Evolutionary conservation across 2,888 invertebrate genomes (phyloP), one percentile per base, ranked within the genome.

Genomic region (Drosophila aldrichi): DNA sequence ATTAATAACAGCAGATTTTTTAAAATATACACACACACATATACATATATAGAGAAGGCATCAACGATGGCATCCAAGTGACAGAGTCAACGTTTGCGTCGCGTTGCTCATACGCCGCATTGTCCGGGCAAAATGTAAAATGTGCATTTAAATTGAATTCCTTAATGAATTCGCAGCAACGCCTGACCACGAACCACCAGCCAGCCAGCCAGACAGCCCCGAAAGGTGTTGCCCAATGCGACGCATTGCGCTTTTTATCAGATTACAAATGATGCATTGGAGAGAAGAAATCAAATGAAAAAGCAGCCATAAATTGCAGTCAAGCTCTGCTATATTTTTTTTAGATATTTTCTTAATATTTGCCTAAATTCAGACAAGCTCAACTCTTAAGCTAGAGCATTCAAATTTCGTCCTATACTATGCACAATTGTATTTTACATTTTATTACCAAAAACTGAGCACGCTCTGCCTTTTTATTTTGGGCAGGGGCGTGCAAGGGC

Each of bases 141-240:
- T 78, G 82, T 81, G 81, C 81, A 87, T 86, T 84, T 87, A 84
- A 87, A 86, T 87, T 84, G 86, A 87, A 86, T 86, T 87, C 79
- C 86, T 81, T 84, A 86, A 87, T 87, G 84, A 87, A 83, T 82
- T 82, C 80, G 67, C 59, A 71, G 74, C 78, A 77, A 78, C 71
- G 75, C 61, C 74, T 69, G 68, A 52, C 71, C 67, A 63, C 62
- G 60, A 43, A 70, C 75, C 79, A 70, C 72, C 71, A 69, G 4
- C 25, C 60, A 44, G 32, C n/a, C 40, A 18, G 18, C 9, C n/a
- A n/a, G 38, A 10, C n/a, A 38, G 38, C 41, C 0, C 41, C 58
- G 44, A 55, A 72, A 71, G 77, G 74, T 80, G 74, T 70, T 74
- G 70, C 77, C 77, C 77, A 68, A 60, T 70, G 80, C 74, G 68